Percentiles rank a stretch among this genome's conserved stretches.
Conservation (phyloP, 2,888 invertebrate genomes). For the Loripinus fragilis region DNA sequence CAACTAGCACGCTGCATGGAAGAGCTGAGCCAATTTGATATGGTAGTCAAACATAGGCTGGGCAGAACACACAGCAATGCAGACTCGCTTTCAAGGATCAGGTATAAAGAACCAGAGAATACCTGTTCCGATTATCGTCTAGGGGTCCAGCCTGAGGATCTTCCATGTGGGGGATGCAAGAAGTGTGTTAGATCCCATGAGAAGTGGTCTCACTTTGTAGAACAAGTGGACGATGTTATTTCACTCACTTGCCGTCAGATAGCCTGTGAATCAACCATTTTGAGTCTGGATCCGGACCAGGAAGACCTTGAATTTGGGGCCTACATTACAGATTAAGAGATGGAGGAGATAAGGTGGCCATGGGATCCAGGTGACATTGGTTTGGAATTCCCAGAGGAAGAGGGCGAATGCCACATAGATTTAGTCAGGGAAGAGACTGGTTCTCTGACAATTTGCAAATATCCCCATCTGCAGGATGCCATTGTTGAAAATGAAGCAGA, state of each 20-base stretch:
- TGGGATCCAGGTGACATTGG: background rate
- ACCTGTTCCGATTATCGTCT: constrained; percentile 11
- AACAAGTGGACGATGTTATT: constrained; percentile 29
- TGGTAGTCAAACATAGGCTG: background rate
- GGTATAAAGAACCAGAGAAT: background rate
- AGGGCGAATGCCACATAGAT: background rate
- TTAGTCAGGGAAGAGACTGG: background rate
- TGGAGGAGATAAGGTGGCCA: background rate
- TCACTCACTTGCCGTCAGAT: background rate
- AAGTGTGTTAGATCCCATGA: constrained; percentile 28
- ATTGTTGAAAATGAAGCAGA: background rate
- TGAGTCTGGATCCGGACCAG: background rate
- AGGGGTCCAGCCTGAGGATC: background rate
- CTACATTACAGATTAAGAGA: background rate
- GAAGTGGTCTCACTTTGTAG: constrained; percentile 23
- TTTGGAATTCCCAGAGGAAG: background rate
- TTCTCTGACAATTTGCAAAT: background rate
- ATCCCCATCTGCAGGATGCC: background rate
- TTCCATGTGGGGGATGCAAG: constrained; percentile 36
- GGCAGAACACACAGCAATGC: background rate
- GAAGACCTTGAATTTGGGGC: background rate
- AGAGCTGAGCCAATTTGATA: constrained; percentile 8
- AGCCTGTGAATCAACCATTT: background rate
- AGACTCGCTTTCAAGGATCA: background rate
- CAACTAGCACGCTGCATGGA: background rate